Percentiles rank a stretch among this genome's conserved stretches.
These are phyloP conservation scores for Hydractinia echinata DNA, from an alignment of 30 jellyfish, hydroid and myxozoan genomes.

Conservation along the genomic window DNA sequence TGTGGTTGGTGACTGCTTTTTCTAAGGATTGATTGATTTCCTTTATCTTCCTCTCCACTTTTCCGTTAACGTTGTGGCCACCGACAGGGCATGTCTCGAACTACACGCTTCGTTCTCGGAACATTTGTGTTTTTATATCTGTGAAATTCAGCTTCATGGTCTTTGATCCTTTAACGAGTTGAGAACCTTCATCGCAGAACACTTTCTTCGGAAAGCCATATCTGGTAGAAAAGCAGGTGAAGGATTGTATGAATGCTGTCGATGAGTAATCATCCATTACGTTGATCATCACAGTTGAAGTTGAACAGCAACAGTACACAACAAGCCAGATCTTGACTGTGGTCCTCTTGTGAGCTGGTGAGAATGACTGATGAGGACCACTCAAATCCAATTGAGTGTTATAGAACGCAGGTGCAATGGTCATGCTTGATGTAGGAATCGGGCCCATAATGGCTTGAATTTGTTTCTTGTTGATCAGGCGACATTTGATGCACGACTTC, in stretches of 20 bases:
- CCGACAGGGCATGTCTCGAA: too few species aligned
- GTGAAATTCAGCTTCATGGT: neutral
- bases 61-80: too few species aligned
- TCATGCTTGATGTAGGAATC: neutral
- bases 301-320: slow-evolving; percentile 4
- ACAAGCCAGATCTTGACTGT: slow-evolving; percentile 23
- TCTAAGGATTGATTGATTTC: too few species aligned
- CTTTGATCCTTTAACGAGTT: slow-evolving; percentile 6
- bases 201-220: slow-evolving; percentile 28
- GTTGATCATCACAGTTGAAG: neutral
- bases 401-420: slow-evolving; percentile 14
- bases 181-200: slow-evolving; percentile 24
- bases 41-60: too few species aligned
- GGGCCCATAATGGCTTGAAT: slow-evolving; percentile 1
- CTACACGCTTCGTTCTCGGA: too few species aligned
- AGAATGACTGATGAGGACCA: too few species aligned
- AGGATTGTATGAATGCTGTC: slow-evolving; percentile 13
- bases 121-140: too few species aligned
- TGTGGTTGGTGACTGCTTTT: too few species aligned
- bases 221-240: slow-evolving; percentile 11
- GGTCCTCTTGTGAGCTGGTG: slow-evolving; percentile 21
- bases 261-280: slow-evolving; percentile 26
- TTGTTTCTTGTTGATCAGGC: neutral
- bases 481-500: neutral
- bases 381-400: slow-evolving; percentile 7